Evolutionary conservation across 2,797 vertebrate species (phyloP).

Genomic region (Odontamblyopus lacepedii): DNA sequence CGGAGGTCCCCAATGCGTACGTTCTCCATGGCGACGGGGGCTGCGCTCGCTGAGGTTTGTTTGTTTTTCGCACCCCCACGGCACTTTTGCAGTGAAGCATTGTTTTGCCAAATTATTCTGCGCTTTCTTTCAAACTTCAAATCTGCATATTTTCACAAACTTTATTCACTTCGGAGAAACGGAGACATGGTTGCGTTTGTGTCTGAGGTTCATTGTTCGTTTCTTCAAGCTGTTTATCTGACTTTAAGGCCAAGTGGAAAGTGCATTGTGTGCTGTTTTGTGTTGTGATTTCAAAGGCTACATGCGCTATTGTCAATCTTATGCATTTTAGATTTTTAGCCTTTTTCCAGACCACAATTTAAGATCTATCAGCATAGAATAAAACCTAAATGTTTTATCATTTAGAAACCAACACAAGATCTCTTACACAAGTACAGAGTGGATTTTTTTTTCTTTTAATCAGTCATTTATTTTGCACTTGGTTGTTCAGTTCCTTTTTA

Average conservation of each 20-base stretch:
- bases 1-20: constrained; percentile 48
- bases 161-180: constrained; percentile 71
- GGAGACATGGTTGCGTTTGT: constrained; percentile 52
- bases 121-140: constrained; percentile 56
- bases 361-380: too few species aligned
- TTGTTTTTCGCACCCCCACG: constrained; percentile 72
- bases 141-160: constrained; percentile 70
- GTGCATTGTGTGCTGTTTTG: neutral
- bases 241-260: constrained; percentile 27
- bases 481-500: too few species aligned
- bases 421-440: too few species aligned
- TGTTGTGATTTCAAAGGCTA: neutral
- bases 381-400: too few species aligned
- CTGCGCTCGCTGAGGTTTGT: constrained; percentile 71
- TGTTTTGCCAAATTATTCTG: constrained; percentile 65
- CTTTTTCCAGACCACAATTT: neutral
- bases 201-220: constrained; percentile 37
- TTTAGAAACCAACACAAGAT: too few species aligned
- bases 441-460: too few species aligned
- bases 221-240: constrained; percentile 24
- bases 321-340: neutral
- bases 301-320: neutral
- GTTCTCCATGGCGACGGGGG: constrained; percentile 44
- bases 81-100: constrained; percentile 51
- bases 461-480: too few species aligned